Conservation (phyloP, 2,113 vertebrate species). For the Anser brachyrhynchus region DNA sequence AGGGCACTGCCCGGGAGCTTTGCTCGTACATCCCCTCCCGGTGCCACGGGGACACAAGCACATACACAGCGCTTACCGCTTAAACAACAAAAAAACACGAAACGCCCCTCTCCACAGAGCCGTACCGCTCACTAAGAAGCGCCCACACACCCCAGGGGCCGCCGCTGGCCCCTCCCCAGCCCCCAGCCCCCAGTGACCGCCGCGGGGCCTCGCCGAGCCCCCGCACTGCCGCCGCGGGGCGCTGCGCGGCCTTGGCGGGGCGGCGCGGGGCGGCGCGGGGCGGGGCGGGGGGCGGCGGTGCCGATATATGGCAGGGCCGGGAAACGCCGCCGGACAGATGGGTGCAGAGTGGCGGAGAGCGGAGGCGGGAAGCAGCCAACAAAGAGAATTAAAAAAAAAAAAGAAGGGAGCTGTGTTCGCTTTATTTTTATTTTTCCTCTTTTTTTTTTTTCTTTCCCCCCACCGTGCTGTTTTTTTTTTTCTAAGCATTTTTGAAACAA, state of each 20-base stretch:
- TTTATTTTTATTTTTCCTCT: background rate
- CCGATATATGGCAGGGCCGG: slow-evolving; percentile 84
- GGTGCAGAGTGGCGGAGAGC: slow-evolving; percentile 41
- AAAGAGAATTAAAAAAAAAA: slow-evolving; percentile 6
- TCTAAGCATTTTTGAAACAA: background rate
- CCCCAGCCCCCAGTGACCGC: background rate
- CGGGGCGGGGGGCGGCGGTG: slow-evolving; percentile 30
- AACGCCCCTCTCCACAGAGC: fast-evolving
- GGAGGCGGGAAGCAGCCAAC: background rate
- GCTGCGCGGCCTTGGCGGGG: slow-evolving; percentile 66
- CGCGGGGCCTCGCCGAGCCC: background rate
- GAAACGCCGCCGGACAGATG: slow-evolving; percentile 65
- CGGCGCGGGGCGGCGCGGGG: slow-evolving; percentile 82
- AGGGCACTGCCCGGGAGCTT: background rate
- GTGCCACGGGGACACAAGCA: background rate
- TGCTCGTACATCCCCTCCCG: background rate
- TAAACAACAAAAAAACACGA: background rate
- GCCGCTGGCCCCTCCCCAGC: background rate
- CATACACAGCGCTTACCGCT: background rate
- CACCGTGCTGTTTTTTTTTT: background rate
- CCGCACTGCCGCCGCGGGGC: background rate
- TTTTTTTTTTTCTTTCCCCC: background rate
- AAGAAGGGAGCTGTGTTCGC: background rate
- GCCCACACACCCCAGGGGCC: background rate
- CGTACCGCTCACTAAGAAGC: background rate